phyloP scores from a whole-genome alignment of 2,797 vertebrate genomes.

The Oceanodroma leucorhoa region DNA sequence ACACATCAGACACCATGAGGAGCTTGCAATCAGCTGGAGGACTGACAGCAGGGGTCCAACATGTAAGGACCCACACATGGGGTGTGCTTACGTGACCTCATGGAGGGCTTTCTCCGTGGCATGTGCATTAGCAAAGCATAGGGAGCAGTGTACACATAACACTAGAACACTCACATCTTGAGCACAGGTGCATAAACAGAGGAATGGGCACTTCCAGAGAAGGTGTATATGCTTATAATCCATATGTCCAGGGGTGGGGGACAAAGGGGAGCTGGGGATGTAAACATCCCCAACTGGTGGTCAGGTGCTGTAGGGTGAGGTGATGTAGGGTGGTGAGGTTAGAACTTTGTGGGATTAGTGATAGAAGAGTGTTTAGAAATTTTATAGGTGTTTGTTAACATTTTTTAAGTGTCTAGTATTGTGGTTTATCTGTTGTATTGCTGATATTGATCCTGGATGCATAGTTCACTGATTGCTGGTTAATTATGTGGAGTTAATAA shows the following conservation, averaged over 20 bases:
- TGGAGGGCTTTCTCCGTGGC: neutral
- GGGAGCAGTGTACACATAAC: fast-evolving
- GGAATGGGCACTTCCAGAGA: neutral
- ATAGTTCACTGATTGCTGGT: neutral
- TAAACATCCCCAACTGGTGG: neutral
- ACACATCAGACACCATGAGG: neutral
- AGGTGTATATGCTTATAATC: neutral
- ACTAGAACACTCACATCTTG: neutral
- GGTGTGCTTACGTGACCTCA: neutral
- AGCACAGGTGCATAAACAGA: neutral
- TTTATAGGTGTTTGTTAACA: neutral
- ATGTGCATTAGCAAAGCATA: neutral
- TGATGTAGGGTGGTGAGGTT: neutral
- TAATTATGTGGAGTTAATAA: neutral
- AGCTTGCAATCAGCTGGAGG: neutral
- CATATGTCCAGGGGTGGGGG: no score
- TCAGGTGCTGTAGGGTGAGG: no score
- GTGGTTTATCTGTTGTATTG: neutral
- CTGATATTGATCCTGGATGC: neutral
- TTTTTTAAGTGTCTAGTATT: neutral
- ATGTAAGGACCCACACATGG: neutral
- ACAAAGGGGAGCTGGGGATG: neutral
- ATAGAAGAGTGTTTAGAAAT: neutral
- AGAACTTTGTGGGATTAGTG: neutral
- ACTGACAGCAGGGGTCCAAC: neutral